Conservation (phyloP, 1,140 invertebrate species). For the Drosophila busckii region DNA sequence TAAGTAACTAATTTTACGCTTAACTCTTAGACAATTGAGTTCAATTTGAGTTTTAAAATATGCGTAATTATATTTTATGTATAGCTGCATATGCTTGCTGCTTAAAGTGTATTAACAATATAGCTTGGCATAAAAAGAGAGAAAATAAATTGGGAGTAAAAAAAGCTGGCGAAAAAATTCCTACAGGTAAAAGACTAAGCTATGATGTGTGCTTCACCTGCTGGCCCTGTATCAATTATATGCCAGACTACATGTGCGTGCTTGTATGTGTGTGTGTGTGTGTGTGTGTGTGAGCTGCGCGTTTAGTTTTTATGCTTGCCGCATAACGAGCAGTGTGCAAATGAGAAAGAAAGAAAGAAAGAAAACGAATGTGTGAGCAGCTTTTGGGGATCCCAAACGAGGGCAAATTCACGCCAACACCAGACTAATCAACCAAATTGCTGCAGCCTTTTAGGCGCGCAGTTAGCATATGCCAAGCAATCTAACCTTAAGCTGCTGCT, state of each 20-base stretch:
- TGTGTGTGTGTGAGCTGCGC: constrained; percentile 15
- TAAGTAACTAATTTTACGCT: too few species aligned
- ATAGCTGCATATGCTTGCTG: too few species aligned
- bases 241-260: constrained; percentile 22
- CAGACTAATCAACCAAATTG: constrained; percentile 65
- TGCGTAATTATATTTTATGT: too few species aligned
- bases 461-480: constrained; percentile 29
- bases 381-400: background rate
- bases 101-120: too few species aligned
- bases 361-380: background rate
- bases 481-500: constrained; percentile 15
- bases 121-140: too few species aligned
- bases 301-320: constrained; percentile 59
- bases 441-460: constrained; percentile 62
- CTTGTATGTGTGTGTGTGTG: constrained; percentile 3
- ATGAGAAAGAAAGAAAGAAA: background rate
- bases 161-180: constrained; percentile 9
- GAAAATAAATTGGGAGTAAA: too few species aligned
- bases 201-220: background rate
- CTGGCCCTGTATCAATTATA: constrained; percentile 46
- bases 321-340: constrained; percentile 35
- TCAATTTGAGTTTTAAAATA: too few species aligned
- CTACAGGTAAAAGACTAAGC: constrained; percentile 4
- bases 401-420: constrained; percentile 44
- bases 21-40: too few species aligned